Percentiles rank a stretch among this genome's conserved stretches.
phyloP scores from a whole-genome alignment of 37 sponge, comb jelly and placozoan species.

The Theonella swinhoei region DNA sequence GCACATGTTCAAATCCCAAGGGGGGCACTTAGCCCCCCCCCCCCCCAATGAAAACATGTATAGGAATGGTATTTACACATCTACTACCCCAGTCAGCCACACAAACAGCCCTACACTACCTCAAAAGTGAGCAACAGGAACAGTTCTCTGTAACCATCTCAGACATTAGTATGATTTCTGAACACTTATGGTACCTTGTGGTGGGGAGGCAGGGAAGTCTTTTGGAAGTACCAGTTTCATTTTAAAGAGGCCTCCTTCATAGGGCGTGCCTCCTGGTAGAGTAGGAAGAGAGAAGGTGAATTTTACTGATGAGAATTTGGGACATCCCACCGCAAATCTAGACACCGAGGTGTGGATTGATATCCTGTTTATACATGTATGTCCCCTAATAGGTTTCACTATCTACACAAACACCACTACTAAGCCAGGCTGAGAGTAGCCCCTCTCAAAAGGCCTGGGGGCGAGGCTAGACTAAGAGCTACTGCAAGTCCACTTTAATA shows the following conservation, averaged over 20 bases:
- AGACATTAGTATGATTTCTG: no score
- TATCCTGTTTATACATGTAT: not conserved
- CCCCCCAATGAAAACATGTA: not conserved
- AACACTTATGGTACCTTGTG: no score
- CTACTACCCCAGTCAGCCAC: slow-evolving; percentile 88
- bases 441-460: no score
- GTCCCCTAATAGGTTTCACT: no score
- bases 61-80: slow-evolving; percentile 73
- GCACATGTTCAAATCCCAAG: no score
- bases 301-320: not conserved
- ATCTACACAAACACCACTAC: no score
- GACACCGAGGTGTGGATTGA: not conserved
- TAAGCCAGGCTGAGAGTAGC: no score
- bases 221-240: slow-evolving; percentile 92
- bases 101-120: slow-evolving; percentile 91
- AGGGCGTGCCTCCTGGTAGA: slow-evolving; percentile 87
- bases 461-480: no score
- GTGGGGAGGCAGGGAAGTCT: slow-evolving; percentile 94
- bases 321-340: no score
- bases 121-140: slow-evolving; percentile 97
- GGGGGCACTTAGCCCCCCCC: no score
- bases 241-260: slow-evolving; percentile 86
- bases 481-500: no score
- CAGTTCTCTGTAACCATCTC: no score
- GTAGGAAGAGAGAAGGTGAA: not conserved